A percentile compares a stretch with the other conserved stretches of the same genome.
Evolutionary conservation across 2,113 vertebrate genomes (phyloP).

Genomic region (Agelaius phoeniceus): DNA sequence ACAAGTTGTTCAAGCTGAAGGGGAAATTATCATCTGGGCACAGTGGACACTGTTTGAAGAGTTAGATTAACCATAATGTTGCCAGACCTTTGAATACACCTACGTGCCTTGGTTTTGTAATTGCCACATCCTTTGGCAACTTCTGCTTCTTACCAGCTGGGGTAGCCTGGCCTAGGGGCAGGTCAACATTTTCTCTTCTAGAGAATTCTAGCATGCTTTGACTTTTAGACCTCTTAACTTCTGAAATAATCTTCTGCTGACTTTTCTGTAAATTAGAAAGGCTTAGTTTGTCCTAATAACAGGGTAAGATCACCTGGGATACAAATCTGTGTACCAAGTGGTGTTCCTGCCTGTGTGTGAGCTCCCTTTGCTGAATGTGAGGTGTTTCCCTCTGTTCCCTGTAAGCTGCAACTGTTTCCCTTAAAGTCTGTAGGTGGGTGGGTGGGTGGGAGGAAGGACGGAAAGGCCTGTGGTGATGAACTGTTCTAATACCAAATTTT

Average conservation of each 20-base stretch:
- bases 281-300: background rate
- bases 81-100: background rate
- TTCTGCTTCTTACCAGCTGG: background rate
- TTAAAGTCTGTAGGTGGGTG: background rate
- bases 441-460: background rate
- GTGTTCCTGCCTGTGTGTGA: accelerated
- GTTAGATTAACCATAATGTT: background rate
- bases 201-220: background rate
- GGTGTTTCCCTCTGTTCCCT: background rate
- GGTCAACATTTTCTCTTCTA: background rate
- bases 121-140: background rate
- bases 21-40: background rate
- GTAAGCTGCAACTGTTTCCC: background rate
- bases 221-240: background rate
- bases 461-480: background rate
- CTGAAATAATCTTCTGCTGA: background rate
- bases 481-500: slow-evolving; percentile 6
- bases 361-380: background rate
- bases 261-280: background rate
- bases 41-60: background rate
- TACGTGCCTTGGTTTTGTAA: background rate
- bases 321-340: background rate
- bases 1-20: background rate
- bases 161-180: background rate
- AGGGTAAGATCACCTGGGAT: background rate